Base-by-base conservation (phyloP, 2,888 invertebrate species). In the Eumacrocentrus americanus region DNA sequence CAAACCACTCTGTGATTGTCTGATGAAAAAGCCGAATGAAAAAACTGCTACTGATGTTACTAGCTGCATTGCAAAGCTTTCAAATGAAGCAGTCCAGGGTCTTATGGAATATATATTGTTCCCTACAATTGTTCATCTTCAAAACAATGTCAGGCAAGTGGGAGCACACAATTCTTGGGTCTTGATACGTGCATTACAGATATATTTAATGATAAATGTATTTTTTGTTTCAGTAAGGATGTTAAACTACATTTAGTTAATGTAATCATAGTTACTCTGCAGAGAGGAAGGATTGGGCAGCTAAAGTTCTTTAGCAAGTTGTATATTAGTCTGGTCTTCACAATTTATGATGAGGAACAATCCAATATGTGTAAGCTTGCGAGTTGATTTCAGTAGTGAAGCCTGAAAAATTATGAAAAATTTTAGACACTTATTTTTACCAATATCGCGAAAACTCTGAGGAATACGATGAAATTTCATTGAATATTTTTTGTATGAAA, bases 221-320 rank as follows among this genome's bases (percentile, higher is more conserved):
- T 40, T 46, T 48, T 20, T 40, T 34, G 47, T 69, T 71, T 47
- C 57, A 85, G 84, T 62, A 79, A 80, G 75, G 83, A 85, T 55
- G 66, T 84, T 1, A 85, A 84, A 70, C 79, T 82, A 61, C 73
- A 81, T 52, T 70, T 88, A 56, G 79, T 87, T 0, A 83, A 85
- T 58, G 82, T 83, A 0, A 79, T 88, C 65, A 78, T 75, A 23
- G 68, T 73, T 25, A 77, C 88, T 1, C 70, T 89, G 47, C 79
- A 81, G 16, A 84, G 83, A 70, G 81, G 83, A 1, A 79, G 71
- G 20, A 78, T 88, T 11, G 81, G 81, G 38, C 83, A 83, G 60
- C 72, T 82, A 18, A 82, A 84, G 48, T 77, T 85, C 72, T 88
- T 86, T 65, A 78, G 84, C 70, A 85, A 86, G 68, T 77, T 88